A percentile compares a stretch with the other conserved stretches of the same genome.
These are phyloP conservation scores for Boulengeromyrus knoepffleri DNA, from an alignment of 2,113 vertebrate genomes.

Conservation along the genomic window DNA sequence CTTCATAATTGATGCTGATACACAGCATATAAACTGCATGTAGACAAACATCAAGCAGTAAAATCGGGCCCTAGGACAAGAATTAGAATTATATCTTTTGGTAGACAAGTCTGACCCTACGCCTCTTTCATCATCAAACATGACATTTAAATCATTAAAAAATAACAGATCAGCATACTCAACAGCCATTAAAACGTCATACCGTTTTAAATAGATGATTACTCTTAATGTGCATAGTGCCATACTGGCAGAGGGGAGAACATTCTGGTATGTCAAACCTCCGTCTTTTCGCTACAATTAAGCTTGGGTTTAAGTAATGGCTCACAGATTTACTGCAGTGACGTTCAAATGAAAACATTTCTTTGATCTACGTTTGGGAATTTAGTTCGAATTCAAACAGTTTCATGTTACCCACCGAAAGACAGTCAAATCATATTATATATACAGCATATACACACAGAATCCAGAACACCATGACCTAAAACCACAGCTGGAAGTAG, in stretches of 20 bases:
- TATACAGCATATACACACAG: not conserved
- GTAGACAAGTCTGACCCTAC: not conserved
- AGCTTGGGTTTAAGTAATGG: not conserved
- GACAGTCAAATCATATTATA: not conserved
- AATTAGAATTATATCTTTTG: not conserved
- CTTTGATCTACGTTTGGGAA: not conserved
- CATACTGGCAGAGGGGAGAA: not conserved
- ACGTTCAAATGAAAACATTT: not conserved
- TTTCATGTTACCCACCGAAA: not conserved
- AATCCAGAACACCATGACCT: not conserved
- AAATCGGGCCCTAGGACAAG: not conserved
- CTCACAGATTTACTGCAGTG: not conserved
- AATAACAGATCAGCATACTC: not conserved
- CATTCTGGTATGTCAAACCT: not conserved
- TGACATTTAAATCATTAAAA: not conserved
- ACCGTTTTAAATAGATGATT: not conserved
- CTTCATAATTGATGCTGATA: not conserved
- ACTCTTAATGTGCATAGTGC: not conserved
- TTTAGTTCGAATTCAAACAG: not conserved
- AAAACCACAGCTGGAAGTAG: not conserved
- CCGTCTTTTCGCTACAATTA: not conserved
- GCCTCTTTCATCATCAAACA: not conserved
- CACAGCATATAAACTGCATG: not conserved
- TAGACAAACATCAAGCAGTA: not conserved
- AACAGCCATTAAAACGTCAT: not conserved